A percentile compares a stretch with the other conserved stretches of the same genome.
phyloP scores from a whole-genome alignment of 2,113 vertebrate species.

The Anthoscopus minutus region DNA sequence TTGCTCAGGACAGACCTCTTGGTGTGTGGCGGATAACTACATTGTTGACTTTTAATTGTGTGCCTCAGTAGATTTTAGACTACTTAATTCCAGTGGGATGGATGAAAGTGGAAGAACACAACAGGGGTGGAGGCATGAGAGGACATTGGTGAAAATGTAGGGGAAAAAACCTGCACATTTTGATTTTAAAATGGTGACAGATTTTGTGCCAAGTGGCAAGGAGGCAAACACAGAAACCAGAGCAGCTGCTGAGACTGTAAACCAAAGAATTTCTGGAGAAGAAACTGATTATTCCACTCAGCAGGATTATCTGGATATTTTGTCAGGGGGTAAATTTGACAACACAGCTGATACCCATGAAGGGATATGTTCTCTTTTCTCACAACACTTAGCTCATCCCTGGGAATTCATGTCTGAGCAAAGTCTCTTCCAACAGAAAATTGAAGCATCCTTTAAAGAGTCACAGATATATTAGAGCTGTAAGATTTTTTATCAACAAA shows the following conservation, averaged over 20 bases:
- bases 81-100: neutral
- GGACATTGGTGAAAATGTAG: neutral
- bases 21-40: neutral
- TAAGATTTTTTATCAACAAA: neutral
- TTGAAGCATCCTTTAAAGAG: neutral
- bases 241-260: neutral
- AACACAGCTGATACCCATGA: neutral
- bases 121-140: neutral
- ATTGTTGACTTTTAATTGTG: neutral
- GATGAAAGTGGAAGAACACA: neutral
- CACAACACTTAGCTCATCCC: neutral
- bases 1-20: neutral
- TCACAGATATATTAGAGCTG: neutral
- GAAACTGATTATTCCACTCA: constrained; percentile 30
- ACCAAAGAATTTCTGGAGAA: neutral
- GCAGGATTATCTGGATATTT: neutral
- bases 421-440: neutral
- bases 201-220: neutral
- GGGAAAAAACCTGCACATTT: neutral
- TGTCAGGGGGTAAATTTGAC: neutral
- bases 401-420: neutral
- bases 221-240: neutral
- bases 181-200: neutral
- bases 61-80: neutral
- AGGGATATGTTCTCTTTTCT: neutral